Conservation (phyloP, 2,888 invertebrate species). For the Orgyia antiqua region DNA sequence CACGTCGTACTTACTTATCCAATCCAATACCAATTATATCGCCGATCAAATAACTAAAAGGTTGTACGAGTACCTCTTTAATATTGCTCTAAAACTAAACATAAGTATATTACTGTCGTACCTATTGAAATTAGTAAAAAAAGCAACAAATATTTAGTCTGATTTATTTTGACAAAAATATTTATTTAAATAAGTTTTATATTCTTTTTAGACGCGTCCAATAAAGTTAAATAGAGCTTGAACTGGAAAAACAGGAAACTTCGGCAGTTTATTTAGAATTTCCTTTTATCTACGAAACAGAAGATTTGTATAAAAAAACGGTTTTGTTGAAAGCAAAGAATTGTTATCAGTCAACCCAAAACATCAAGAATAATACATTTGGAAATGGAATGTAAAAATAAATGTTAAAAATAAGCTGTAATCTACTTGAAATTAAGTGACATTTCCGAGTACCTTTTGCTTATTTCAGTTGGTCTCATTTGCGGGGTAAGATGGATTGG, state of each 20-base stretch:
- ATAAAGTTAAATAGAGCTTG: conserved; percentile 8
- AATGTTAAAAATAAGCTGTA: conserved; percentile 3
- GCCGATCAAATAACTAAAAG: too few relatives aligned
- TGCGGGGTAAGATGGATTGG: conserved; percentile 1
- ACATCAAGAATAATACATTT: conserved; percentile 3
- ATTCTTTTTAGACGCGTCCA: conserved; percentile 3
- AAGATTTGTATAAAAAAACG: conserved; percentile 3
- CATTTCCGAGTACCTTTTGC: neutral
- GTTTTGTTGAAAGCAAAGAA: conserved; percentile 1
- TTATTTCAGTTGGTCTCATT: conserved; percentile 2
- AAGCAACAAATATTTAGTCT: too few relatives aligned
- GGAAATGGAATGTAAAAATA: too few relatives aligned
- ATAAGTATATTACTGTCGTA: too few relatives aligned
- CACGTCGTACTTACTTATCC: too few relatives aligned
- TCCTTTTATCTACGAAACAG: conserved; percentile 3
- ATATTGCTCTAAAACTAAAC: too few relatives aligned
- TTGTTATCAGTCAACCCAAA: conserved; percentile 5
- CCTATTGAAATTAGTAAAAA: too few relatives aligned
- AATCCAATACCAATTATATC: too few relatives aligned
- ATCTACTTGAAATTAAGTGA: conserved; percentile 2
- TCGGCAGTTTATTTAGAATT: neutral
- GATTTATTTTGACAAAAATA: too few relatives aligned
- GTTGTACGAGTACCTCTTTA: too few relatives aligned
- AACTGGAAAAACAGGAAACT: conserved; percentile 4
- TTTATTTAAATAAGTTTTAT: conserved; percentile 6